Evolutionary conservation across 2,888 invertebrate genomes (phyloP), one percentile per base, ranked within the genome.

Genomic region (Lycia hirtaria): DNA sequence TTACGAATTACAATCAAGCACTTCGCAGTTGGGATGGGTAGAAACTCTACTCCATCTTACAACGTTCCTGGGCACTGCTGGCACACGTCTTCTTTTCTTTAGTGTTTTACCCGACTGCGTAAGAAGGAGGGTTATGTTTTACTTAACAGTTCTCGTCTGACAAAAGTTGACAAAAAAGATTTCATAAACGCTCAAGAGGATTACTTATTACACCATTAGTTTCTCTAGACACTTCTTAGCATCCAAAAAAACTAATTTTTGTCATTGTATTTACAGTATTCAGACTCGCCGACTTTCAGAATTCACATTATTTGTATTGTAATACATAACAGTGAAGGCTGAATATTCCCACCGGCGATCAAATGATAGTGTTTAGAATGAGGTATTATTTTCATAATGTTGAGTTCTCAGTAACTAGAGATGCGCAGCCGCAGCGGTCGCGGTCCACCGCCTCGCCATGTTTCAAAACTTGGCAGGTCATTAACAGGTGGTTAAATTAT

Each of bases 371-470:
- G 5, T 38, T 33, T 54, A 45, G 33, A 62, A 54, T 52, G 51
- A 58, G 62, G 63, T 73, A 71, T 77, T 71, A 71, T 71, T 73
- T 72, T 75, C 68, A 68, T 66, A 69, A 66, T 64, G 62, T 69
- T 68, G 59, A 43, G 71, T 80, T 83, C 83, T 76, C 82, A 71
- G 83, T 78, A 83, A 83, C 71, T 62, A 54, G 79, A 81, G 76
- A 77, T 67, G 44, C 30, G 58, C 54, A 59, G 60, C 67, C 68
- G 67, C 67, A 68, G 67, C 67, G 70, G 69, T 73, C 68, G 64
- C 74, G 78, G 73, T 72, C 68, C 66, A 74, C 63, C 68, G 71
- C 71, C 54, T 53, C 51, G 37, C 54, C n/a, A 19, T 20, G n/a
- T 45, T 45, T 33, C 10, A 40, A 44, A 53, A 55, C 48, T 37